Evolutionary conservation across 2,888 invertebrate species (phyloP), one percentile per base, ranked within the genome.

Genomic region (Smittia sp.): DNA sequence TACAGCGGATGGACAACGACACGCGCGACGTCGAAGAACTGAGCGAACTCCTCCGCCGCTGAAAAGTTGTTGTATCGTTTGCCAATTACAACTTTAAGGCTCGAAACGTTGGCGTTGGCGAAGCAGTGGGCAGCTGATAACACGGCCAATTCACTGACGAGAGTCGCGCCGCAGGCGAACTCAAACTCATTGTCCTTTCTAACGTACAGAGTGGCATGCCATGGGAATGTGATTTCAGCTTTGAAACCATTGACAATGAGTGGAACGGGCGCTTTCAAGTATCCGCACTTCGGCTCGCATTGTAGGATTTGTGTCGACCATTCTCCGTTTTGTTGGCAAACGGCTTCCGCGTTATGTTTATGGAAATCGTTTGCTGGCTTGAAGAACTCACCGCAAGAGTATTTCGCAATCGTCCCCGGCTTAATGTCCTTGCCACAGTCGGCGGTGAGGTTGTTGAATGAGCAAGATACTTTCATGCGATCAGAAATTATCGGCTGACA

Each of bases 131-230:
- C 83, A 41, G 84, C 84, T 77, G 74, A 74, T 39, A 84, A 75
- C 6, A 84, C 79, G 1, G 80, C 77, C 1, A 41, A 52, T 76
- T 83, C 83, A 1, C 80, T 79, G 39, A 85, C 80, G 9, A 84
- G 77, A 1, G 81, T 82, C 4, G 83, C 83, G 22, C 84, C 83
- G 74, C 85, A 85, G 76, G 80, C 81, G 75, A 81, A 82, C 7
- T 70, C 78, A 81, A 82, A 82, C 22, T 77, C 74, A 13, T 80
- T 80, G 39, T 80, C 76, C 39, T 80, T 78, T 58, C 77, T 77
- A 1, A 79, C 77, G 75, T 82, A 85, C 1, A 85, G 77, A 0
- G 81, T 80, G 0, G 81, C 81, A 76, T 84, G 83, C 85, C 84
- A 85, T 0, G 85, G 85, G 62, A 76, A 72, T 24, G 77, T 77